These are phyloP conservation scores for Cyprinodon variegatus DNA, from an alignment of 2,113 vertebrate genomes.

Conservation along the genomic window DNA sequence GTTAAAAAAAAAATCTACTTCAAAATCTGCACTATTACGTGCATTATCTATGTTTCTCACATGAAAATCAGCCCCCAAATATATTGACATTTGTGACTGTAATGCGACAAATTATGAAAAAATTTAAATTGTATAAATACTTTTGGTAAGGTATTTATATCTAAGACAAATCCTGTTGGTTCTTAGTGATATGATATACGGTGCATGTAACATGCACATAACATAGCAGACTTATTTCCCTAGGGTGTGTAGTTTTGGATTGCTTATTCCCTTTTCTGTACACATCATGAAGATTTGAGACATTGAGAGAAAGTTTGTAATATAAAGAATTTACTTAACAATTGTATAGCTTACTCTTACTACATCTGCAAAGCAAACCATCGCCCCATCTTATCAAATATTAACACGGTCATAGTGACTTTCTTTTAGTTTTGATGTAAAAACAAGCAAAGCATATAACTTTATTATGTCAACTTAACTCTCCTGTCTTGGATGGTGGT, in stretches of 20 bases:
- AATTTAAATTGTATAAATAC: too few relatives aligned
- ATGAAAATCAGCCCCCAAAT: neutral
- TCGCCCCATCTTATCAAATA: slow-evolving; percentile 23
- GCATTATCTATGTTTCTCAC: neutral
- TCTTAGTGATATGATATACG: neutral
- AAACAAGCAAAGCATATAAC: neutral
- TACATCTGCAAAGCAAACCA: neutral
- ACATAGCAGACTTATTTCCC: too few relatives aligned
- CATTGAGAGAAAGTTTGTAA: neutral
- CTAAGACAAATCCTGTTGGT: too few relatives aligned
- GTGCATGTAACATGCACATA: neutral
- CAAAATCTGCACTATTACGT: neutral
- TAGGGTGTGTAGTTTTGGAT: neutral
- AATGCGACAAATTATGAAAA: too few relatives aligned
- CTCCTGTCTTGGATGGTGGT: neutral
- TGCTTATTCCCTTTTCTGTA: neutral
- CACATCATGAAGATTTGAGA: neutral
- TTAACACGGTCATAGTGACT: slow-evolving; percentile 22
- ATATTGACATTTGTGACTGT: neutral
- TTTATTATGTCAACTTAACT: neutral
- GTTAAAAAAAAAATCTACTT: neutral
- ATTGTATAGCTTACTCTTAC: neutral
- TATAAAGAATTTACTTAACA: neutral
- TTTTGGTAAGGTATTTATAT: too few relatives aligned
- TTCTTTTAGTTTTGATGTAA: slow-evolving; percentile 8